These are phyloP conservation scores for Colletes collaris DNA, from an alignment of 2,888 invertebrate species.

Conservation along the genomic window DNA sequence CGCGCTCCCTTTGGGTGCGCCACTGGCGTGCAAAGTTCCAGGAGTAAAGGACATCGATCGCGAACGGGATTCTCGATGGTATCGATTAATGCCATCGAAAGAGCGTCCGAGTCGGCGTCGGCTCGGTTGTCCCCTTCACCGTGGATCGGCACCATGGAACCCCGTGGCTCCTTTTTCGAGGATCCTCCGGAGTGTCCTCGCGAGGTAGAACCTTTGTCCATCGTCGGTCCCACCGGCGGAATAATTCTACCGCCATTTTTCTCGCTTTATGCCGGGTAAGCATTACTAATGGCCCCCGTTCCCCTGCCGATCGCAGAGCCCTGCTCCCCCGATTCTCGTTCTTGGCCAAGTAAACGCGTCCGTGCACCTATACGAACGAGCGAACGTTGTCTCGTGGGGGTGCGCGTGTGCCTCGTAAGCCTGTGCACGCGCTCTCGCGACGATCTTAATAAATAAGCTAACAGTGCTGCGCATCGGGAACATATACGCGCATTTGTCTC, in stretches of 20 bases:
- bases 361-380: conserved; percentile 14
- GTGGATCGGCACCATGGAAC: conserved; percentile 61
- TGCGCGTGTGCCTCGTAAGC: conserved; percentile 18
- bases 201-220: conserved; percentile 67
- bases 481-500: conserved; percentile 40
- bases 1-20: too few species aligned
- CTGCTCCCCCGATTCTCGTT: conserved; percentile 24
- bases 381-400: not conserved
- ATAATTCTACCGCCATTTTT: conserved; percentile 78
- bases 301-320: conserved; percentile 47
- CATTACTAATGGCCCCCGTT: conserved; percentile 75
- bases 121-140: conserved; percentile 41
- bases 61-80: conserved; percentile 50
- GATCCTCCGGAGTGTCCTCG: conserved; percentile 57
- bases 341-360: conserved; percentile 39
- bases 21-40: not conserved
- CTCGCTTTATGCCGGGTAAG: conserved; percentile 78
- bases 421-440: conserved; percentile 34
- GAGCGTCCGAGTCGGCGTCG: conserved; percentile 14
- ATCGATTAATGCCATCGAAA: conserved; percentile 58
- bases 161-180: conserved; percentile 61
- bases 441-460: conserved; percentile 35
- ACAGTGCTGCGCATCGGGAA: conserved; percentile 6
- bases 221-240: conserved; percentile 68
- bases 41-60: conserved; percentile 38